A percentile compares a stretch with the other conserved stretches of the same genome.
These are phyloP conservation scores for Myrmecophaga tridactyla DNA, from an alignment of 2,113 vertebrate species.

Conservation along the genomic window DNA sequence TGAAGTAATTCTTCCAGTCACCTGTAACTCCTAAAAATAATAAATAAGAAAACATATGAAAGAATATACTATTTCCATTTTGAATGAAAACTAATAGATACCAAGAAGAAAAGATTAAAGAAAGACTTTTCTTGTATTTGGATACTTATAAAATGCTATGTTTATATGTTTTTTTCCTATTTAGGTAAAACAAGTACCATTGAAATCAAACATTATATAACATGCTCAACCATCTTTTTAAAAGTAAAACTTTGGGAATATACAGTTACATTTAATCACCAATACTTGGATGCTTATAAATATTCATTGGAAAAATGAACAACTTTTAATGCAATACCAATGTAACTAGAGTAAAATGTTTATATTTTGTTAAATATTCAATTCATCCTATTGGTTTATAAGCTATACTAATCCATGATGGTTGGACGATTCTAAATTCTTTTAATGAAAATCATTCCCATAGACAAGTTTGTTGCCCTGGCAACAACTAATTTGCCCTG, in stretches of 20 bases:
- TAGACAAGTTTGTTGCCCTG: not conserved
- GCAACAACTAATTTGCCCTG: too few relatives aligned
- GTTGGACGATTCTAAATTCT: not conserved
- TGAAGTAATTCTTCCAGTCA: slow-evolving; percentile 85
- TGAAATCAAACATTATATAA: not conserved
- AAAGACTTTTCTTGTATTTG: not conserved
- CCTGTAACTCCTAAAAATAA: slow-evolving; percentile 66
- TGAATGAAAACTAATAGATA: not conserved
- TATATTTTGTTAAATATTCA: not conserved
- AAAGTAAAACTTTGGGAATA: not conserved
- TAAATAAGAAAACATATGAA: not conserved
- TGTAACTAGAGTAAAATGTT: not conserved
- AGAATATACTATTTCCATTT: not conserved
- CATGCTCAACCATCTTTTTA: not conserved
- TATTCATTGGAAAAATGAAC: not conserved
- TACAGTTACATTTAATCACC: not conserved
- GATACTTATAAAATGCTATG: not conserved
- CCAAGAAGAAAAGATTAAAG: not conserved
- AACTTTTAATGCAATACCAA: not conserved
- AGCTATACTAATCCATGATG: not conserved
- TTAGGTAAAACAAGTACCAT: not conserved
- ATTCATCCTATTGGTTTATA: not conserved
- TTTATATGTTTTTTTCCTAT: not conserved
- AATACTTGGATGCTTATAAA: not conserved
- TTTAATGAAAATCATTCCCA: not conserved